These are phyloP conservation scores for Zoroaster sp. DNA, from an alignment of 53 echinoderm and acorn worm genomes.

Conservation along the genomic window DNA sequence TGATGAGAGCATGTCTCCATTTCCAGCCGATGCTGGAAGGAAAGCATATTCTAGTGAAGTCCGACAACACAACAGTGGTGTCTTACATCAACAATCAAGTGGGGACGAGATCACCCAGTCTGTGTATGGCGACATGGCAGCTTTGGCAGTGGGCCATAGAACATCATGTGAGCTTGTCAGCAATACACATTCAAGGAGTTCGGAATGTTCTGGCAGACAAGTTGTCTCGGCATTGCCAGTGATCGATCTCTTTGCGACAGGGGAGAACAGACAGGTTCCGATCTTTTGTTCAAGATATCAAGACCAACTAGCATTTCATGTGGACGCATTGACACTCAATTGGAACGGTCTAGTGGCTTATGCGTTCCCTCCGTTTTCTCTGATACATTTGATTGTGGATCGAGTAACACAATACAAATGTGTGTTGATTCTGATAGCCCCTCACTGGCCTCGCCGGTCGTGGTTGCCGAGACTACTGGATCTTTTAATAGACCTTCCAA, in stretches of 20 bases:
- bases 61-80: slow-evolving; percentile 23
- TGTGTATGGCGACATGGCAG: slow-evolving; percentile 2
- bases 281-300: not conserved
- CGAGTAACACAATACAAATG: slow-evolving; percentile 1
- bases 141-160: not conserved
- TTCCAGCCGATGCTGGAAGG: not conserved
- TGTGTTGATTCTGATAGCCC: slow-evolving; percentile 1
- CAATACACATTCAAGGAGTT: not conserved
- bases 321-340: not conserved
- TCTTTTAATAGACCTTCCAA: not conserved
- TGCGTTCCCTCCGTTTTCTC: not conserved
- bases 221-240: not conserved
- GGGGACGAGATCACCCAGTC: not conserved
- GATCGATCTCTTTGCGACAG: not conserved
- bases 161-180: not conserved
- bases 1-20: not conserved
- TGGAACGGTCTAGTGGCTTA: not conserved
- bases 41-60: not conserved
- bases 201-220: not conserved
- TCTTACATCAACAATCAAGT: not conserved
- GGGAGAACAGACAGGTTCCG: not conserved
- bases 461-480: not conserved
- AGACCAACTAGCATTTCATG: not conserved
- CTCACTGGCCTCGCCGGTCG: slow-evolving; percentile 4
- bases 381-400: slow-evolving; percentile 3